Evolutionary conservation across 2,797 vertebrate genomes (phyloP).

Genomic region (Eospalax fontanierii): DNA sequence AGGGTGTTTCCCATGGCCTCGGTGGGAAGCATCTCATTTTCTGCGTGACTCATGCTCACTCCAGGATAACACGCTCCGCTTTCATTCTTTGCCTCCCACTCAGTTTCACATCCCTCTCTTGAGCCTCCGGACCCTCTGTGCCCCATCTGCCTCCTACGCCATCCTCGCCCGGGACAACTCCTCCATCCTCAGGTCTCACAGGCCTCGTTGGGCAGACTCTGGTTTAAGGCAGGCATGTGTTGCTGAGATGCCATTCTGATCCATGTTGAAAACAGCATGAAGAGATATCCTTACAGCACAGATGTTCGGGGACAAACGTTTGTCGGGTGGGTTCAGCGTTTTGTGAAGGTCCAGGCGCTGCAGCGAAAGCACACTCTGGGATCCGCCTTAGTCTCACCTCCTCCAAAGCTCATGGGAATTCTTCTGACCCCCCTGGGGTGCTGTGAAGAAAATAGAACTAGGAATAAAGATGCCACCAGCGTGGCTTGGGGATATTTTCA

Average conservation of each 20-base stretch:
- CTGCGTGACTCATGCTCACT: conserved; percentile 77
- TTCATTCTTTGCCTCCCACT: conserved; percentile 82
- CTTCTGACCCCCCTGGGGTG: conserved; percentile 9
- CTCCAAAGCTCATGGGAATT: not conserved
- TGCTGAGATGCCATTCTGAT: conserved; percentile 62
- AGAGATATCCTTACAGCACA: conserved; percentile 52
- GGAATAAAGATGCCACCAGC: not conserved
- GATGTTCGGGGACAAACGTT: conserved; percentile 54
- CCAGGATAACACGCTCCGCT: conserved; percentile 82
- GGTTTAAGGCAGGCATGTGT: conserved; percentile 54
- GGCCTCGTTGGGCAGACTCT: not conserved
- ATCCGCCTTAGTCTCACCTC: not conserved
- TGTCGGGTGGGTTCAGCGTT: conserved; percentile 29
- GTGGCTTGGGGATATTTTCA: conserved; percentile 15
- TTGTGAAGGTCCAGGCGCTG: not conserved
- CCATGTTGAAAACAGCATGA: conserved; percentile 71
- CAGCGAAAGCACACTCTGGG: not conserved
- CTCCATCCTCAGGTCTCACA: conserved; percentile 63
- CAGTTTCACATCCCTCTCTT: conserved; percentile 73
- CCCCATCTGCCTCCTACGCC: not conserved
- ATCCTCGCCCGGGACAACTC: not conserved
- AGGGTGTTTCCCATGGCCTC: conserved; percentile 66
- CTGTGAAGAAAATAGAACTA: conserved; percentile 14
- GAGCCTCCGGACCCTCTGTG: conserved; percentile 46
- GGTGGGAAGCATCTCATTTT: conserved; percentile 79